Conservation (phyloP, 2,113 vertebrate species). For the Lonchura striata region DNA sequence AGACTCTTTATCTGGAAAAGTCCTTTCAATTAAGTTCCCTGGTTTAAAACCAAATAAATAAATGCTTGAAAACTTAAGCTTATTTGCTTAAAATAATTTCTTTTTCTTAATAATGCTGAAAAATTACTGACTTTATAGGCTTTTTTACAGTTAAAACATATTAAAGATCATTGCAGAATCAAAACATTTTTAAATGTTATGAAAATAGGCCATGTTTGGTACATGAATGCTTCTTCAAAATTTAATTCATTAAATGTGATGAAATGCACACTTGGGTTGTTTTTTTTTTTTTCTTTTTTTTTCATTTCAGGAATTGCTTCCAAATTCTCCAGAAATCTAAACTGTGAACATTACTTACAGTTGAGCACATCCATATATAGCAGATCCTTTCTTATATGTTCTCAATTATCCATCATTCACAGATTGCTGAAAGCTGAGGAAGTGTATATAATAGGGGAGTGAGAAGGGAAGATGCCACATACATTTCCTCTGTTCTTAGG, state of each 20-base stretch:
- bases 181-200: background rate
- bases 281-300: background rate
- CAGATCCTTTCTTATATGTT: background rate
- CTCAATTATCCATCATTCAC: background rate
- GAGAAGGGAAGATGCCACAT: background rate
- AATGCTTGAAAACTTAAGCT: background rate
- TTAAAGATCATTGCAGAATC: background rate
- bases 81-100: background rate
- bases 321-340: background rate
- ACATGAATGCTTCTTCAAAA: background rate
- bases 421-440: background rate
- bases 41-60: background rate
- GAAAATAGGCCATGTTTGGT: background rate
- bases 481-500: background rate
- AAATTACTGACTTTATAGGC: background rate
- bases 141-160: background rate
- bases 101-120: background rate
- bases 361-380: background rate
- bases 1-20: background rate
- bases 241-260: background rate
- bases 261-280: background rate
- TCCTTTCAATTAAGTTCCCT: background rate
- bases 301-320: background rate
- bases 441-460: background rate
- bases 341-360: background rate